Conservation (phyloP, 2,888 invertebrate species). For the Drosophila infuscata region DNA sequence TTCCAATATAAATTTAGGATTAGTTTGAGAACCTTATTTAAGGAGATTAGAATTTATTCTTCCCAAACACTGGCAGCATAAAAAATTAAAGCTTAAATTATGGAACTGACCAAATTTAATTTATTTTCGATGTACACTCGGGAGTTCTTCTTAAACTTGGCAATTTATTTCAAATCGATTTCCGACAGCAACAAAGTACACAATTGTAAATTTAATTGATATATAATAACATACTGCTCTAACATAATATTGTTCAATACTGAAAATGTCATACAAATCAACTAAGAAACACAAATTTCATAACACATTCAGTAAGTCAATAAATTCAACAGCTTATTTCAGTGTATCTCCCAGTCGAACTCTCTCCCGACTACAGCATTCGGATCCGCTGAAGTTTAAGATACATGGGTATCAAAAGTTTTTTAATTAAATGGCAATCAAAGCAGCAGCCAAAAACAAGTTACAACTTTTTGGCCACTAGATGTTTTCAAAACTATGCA, state of each 20-base stretch:
- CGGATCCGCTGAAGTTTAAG: slow-evolving; percentile 13
- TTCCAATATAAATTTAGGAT: too few species aligned
- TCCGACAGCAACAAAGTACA: background rate
- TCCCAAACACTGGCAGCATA: too few species aligned
- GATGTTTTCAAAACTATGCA: slow-evolving; percentile 41
- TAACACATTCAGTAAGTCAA: background rate
- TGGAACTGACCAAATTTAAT: too few species aligned
- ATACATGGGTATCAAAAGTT: slow-evolving; percentile 39
- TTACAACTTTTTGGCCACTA: slow-evolving; percentile 22
- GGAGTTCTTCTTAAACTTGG: too few species aligned
- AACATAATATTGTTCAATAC: background rate
- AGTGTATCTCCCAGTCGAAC: background rate
- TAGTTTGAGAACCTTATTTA: too few species aligned
- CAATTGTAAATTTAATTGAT: too few species aligned
- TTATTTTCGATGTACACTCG: too few species aligned
- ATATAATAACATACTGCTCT: background rate
- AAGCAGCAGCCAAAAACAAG: slow-evolving; percentile 18
- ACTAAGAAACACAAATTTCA: background rate
- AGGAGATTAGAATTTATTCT: too few species aligned
- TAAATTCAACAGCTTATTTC: background rate
- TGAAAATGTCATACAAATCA: too few species aligned
- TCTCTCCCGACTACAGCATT: background rate
- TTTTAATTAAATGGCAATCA: slow-evolving; percentile 64
- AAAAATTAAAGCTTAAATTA: too few species aligned
- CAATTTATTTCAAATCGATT: background rate